Evolutionary conservation across 2,888 invertebrate species (phyloP), one percentile per base, ranked within the genome.

Genomic region (Panzeria rudis): DNA sequence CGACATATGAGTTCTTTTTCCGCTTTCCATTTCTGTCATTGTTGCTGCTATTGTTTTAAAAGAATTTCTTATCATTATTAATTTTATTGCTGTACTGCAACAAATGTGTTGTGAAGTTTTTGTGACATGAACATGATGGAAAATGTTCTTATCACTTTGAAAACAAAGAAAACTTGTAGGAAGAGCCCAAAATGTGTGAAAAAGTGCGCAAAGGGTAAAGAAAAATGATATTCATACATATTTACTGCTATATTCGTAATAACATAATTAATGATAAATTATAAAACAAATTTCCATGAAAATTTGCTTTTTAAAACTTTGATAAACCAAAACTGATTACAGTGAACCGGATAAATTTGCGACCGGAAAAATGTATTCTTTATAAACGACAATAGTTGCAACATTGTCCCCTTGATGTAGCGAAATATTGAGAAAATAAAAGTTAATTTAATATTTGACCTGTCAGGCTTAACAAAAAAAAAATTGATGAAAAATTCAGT

Each of bases 131-230:
- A 61, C 32, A 73, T 41, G 44, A 5, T 54, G 44, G 13, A 52
- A 75, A 76, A 76, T 47, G 23, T 44, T 32, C 59, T 72, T 72
- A 72, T 72, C 59, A 69, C 38, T 35, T 47, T 35, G 13, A 17
- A 61, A 29, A 56, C 35, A 72, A 44, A 72, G 72, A 59, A 7
- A 5, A 61, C 11, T 23, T 23, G 9, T 32, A 47, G 9, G 8
- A 3, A 72, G 59, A 32, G 20, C 20, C 8, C 9, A n/a, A 32
- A 72, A 61, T 23, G 32, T 72, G 44, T 61, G 15, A 8, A 47
- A 61, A 61, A 59, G 59, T n/a, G n/a, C n/a, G n/a, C 29, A 29
- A 29, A 29, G 29, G 29, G 29, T 5, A 29, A 29, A 29, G 29
- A 4, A 29, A 29, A 4, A 29, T 29, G 4, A 56, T 38, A 6